Evolutionary conservation across 2,888 invertebrate species (phyloP), one percentile per base, ranked within the genome.

Genomic region (Lapara coniferarum): DNA sequence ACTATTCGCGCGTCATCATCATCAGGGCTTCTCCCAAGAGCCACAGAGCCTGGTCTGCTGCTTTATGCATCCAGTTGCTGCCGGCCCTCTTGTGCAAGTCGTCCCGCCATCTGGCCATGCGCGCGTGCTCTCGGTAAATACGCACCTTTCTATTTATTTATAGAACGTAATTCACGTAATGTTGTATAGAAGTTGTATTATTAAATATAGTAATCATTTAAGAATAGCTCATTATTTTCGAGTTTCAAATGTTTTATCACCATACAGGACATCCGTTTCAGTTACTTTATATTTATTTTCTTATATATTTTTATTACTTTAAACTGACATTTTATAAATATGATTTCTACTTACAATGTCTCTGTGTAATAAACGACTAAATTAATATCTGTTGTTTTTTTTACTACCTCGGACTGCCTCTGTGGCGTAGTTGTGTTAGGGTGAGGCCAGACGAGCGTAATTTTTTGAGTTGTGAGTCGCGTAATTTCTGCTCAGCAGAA

Each of bases 181-280:
- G 53, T 53, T 66, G 66, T 37, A 66, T 37, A 66, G 53, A 52
- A 51, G 10, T 13, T 66, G 53, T 66, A 53, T 44, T 53, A 66
- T 53, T 66, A 37, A 44, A 63, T 57, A 10, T 63, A 49, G 19
- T 49, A 49, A 49, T 19, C 19, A 19, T 49, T 19, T 63, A 16
- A 19, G 63, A 46, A 19, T 19, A 16, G 12, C 12, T n/a, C 46
- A 19, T 63, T 19, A 10, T 25, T 13, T 10, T 44, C 10, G 59
- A 63, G 16, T 46, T 63, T 5, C 12, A 63, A 6, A 16, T 16
- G 10, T 46, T 63, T 49, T 59, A 10, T 55, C 7, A n/a, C 53
- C 53, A 19, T 55, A 19, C 10, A 55, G 19, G 10, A 19, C 19
- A 55, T 19, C 19, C 55, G 25, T 55, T 10, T 55, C 10, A 19